Evolutionary conservation across 2,888 invertebrate genomes (phyloP), one percentile per base, ranked within the genome.

Genomic region (Lycophotia porphyrea): DNA sequence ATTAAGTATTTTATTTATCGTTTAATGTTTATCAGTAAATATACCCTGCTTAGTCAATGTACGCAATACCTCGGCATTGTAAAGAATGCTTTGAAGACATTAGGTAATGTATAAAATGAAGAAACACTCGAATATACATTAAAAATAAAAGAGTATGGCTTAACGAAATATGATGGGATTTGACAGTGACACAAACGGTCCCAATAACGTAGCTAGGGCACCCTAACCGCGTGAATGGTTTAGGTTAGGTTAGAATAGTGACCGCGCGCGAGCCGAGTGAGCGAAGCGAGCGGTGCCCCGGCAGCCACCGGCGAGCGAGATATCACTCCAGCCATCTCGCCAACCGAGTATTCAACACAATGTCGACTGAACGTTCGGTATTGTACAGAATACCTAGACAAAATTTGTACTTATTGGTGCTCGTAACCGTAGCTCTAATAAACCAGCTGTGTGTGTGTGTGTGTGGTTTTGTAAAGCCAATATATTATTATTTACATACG

Each of bases 401-500:
- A n/a, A n/a, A n/a, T n/a, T n/a, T n/a, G n/a, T n/a, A n/a, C 24
- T n/a, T 15, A 15, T 27, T 27, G n/a, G 13, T 63, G 42, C 39
- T 42, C 18, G 39, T 63, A 18, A 39, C n/a, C 39, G 42, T 39
- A 39, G 13, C 24, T 71, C 3, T 39, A 27, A 36, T 55, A 36
- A 52, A 27, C 18, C 31, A 44, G 24, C 64, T 36, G 36, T 24
- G 36, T 42, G 24, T 49, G 52, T 4, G 49, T 52, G 18, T 34
- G 24, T 49, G 65, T 65, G 42, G 52, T 31, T 80, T 73, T 24
- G 64, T 31, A 44, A 42, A 73, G 64, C 47, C 58, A 80, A 52
- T 65, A 65, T 73, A 65, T 80, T 47, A 58, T 74, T 80, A 71
- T 71, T 34, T 69, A 65, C 34, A 36, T 60, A 67, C 31, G 74